These are phyloP conservation scores for Glaucidium brasilianum DNA, from an alignment of 2,113 vertebrate genomes.

Conservation along the genomic window DNA sequence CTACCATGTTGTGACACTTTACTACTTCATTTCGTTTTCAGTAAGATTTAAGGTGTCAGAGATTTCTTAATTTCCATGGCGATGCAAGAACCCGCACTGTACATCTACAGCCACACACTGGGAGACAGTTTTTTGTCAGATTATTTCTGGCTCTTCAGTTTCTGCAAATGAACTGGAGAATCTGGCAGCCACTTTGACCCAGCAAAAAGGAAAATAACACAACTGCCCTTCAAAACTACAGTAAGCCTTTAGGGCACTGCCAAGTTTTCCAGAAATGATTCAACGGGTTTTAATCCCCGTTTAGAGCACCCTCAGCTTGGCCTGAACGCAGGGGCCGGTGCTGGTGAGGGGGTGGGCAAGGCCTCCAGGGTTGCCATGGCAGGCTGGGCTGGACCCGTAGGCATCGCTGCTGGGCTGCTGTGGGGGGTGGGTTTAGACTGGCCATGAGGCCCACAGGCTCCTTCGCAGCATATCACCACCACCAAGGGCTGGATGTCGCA, in stretches of 20 bases:
- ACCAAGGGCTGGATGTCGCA: not conserved
- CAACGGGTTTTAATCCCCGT: not conserved
- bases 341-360: not conserved
- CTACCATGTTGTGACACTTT: not conserved
- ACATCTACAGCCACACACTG: not conserved
- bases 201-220: not conserved
- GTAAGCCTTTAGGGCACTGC: not conserved
- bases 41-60: not conserved
- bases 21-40: not conserved
- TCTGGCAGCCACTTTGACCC: not conserved
- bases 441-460: not conserved
- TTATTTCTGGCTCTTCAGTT: not conserved
- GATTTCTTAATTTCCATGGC: conserved; percentile 3
- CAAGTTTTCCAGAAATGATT: not conserved
- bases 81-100: not conserved
- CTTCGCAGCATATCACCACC: not conserved
- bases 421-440: accelerated
- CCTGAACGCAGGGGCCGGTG: accelerated
- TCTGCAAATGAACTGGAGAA: not conserved
- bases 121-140: not conserved
- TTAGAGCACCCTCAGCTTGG: not conserved
- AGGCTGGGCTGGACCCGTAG: accelerated
- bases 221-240: not conserved
- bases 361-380: not conserved
- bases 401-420: not conserved